Conservation (phyloP, 92 coral and sea anemone genomes). For the Palythoa caribaeorum region DNA sequence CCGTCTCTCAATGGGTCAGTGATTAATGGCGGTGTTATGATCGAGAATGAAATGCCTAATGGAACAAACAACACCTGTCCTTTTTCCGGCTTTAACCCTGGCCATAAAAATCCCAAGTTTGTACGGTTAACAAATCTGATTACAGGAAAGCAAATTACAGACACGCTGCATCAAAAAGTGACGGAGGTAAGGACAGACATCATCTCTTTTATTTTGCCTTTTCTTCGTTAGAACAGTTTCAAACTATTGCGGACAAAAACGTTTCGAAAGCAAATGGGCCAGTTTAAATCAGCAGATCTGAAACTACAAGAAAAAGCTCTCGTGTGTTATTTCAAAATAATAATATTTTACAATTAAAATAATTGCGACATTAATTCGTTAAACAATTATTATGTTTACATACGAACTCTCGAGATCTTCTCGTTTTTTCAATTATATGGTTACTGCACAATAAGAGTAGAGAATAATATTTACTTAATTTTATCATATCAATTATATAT, state of each 20-base stretch:
- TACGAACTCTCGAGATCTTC: constrained; percentile 36
- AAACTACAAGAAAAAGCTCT: neutral
- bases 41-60: constrained; percentile 14
- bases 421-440: neutral
- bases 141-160: constrained; percentile 81
- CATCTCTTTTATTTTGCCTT: neutral
- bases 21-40: constrained; percentile 13
- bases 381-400: constrained; percentile 30
- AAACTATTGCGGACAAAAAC: neutral
- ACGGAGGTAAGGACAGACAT: constrained; percentile 13
- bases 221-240: neutral
- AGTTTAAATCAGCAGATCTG: neutral
- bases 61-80: constrained; percentile 42
- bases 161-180: constrained; percentile 87
- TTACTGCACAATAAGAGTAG: neutral
- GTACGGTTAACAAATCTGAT: constrained; percentile 80
- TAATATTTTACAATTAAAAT: neutral
- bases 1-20: constrained; percentile 13
- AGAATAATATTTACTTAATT: neutral
- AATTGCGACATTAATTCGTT: constrained; percentile 9
- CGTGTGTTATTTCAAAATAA: neutral
- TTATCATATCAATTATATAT: neutral
- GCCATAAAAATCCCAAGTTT: constrained; percentile 72
- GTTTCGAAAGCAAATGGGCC: neutral
- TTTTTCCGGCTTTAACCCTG: constrained; percentile 44